Evolutionary conservation across 2,888 invertebrate species (phyloP), one percentile per base, ranked within the genome.

Genomic region (Calliopum simillimum): DNA sequence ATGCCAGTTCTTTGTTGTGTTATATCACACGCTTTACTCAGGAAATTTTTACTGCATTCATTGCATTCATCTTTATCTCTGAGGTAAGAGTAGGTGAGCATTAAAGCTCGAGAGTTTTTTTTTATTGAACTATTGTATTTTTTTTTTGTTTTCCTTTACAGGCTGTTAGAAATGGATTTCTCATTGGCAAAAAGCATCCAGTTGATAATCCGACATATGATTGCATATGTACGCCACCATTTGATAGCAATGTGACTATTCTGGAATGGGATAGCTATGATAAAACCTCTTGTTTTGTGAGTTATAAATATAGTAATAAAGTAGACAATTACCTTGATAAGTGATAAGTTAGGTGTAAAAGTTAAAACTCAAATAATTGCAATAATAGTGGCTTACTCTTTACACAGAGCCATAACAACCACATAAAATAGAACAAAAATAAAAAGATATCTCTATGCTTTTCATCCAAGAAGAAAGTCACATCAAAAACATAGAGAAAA

Each of bases 21-120:
- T 97, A 97, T 84, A 99, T 99, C 78, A 99, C 99, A 13, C 91
- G 98, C 75, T 99, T 99, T 85, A 99, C 99, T 0, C 98, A 99
- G 86, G 98, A 99, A 87, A 98, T 97, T 85, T 99, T 99, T 83
- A 98, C 99, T 16, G 96, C 96, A 2, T 88, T 99, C 25, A 99
- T 99, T 82, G 98, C 98, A 46, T 94, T 99, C 81, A 99, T 99
- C 83, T 99, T 99, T 87, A 97, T 99, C 86, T 95, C 95, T 84
- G 98, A 99, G 91, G 94, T 94, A 21, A 23, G 62, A 53, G 14
- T 3, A 21, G 6, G 6, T 19, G 49, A 51, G 21, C n/a, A 41
- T 49, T 33, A 13, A 1, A 2, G n/a, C n/a, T 51, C n/a, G n/a
- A n/a, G 1, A 66, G 16, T 46, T 23, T 33, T 5, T 14, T 25